These are phyloP conservation scores for Scolopax mira DNA, from an alignment of 2,113 vertebrate genomes.

Conservation along the genomic window DNA sequence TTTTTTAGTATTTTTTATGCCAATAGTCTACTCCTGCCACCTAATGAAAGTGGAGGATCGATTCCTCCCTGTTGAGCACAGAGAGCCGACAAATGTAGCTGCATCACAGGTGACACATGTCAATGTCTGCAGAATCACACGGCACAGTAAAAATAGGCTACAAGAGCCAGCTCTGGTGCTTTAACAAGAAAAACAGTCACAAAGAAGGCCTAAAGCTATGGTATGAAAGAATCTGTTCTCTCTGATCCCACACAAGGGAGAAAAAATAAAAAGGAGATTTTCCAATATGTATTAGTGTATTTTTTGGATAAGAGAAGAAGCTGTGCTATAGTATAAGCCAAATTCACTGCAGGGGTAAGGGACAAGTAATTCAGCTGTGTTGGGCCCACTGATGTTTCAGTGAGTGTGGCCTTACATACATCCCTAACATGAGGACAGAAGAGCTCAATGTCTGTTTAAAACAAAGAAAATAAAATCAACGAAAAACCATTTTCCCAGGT, in stretches of 20 bases:
- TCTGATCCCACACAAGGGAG: constrained; percentile 56
- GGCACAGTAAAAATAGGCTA: constrained; percentile 58
- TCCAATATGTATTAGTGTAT: constrained; percentile 50
- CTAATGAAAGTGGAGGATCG: constrained; percentile 63
- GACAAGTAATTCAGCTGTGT: neutral
- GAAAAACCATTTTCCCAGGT: neutral
- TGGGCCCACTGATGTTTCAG: neutral
- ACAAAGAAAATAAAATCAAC: neutral
- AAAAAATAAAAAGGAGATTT: constrained; percentile 53
- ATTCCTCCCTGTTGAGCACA: constrained; percentile 64
- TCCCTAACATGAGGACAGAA: neutral
- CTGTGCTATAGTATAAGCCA: constrained; percentile 41
- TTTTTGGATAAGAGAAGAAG: constrained; percentile 46
- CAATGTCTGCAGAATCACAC: constrained; percentile 66
- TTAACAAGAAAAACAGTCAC: constrained; percentile 65
- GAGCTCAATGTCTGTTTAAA: neutral
- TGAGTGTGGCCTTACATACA: neutral
- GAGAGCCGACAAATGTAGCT: constrained; percentile 55
- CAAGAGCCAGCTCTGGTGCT: constrained; percentile 38
- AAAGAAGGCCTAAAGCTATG: constrained; percentile 68
- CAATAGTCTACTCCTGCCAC: constrained; percentile 62
- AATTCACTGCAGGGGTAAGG: constrained; percentile 15
- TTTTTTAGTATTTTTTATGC: constrained; percentile 57
- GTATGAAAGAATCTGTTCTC: constrained; percentile 53
- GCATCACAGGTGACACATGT: constrained; percentile 66